A percentile compares a stretch with the other conserved stretches of the same genome.
Conservation (phyloP, 1,140 invertebrate genomes). For the Ectropis grisescens region DNA sequence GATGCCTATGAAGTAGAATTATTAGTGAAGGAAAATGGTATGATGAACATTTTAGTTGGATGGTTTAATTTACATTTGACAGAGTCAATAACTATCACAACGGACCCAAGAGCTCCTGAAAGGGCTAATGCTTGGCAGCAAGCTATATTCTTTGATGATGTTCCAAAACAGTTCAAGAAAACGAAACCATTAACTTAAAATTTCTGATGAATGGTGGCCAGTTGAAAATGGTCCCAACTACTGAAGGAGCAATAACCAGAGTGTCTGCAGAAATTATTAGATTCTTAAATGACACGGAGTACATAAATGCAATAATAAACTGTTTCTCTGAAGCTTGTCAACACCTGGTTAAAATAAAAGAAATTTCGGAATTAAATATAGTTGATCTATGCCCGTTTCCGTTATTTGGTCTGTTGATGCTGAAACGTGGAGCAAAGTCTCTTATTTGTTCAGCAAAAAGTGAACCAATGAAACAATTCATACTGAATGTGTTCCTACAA, state of each 20-base stretch:
- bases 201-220: constrained; percentile 56
- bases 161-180: constrained; percentile 38
- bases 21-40: constrained; percentile 59
- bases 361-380: constrained; percentile 32
- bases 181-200: constrained; percentile 47
- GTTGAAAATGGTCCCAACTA: constrained; percentile 27
- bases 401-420: constrained; percentile 61
- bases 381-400: constrained; percentile 64
- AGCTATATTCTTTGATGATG: constrained; percentile 74
- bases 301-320: constrained; percentile 41
- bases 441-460: constrained; percentile 47
- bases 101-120: constrained; percentile 59
- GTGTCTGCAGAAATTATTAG: constrained; percentile 59
- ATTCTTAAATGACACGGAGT: constrained; percentile 72
- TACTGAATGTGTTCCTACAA: constrained; percentile 38
- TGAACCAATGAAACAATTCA: constrained; percentile 37
- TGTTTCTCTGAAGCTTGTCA: constrained; percentile 39
- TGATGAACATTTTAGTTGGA: constrained; percentile 74
- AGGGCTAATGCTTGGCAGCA: constrained; percentile 81
- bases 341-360: constrained; percentile 35
- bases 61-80: constrained; percentile 84
- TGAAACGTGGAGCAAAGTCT: constrained; percentile 45
- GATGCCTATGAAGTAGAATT: constrained; percentile 43
- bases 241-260: constrained; percentile 30
- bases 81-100: constrained; percentile 73